These are phyloP conservation scores for Mycetomoellerius zeteki DNA, from an alignment of 1,140 invertebrate genomes.

Conservation along the genomic window DNA sequence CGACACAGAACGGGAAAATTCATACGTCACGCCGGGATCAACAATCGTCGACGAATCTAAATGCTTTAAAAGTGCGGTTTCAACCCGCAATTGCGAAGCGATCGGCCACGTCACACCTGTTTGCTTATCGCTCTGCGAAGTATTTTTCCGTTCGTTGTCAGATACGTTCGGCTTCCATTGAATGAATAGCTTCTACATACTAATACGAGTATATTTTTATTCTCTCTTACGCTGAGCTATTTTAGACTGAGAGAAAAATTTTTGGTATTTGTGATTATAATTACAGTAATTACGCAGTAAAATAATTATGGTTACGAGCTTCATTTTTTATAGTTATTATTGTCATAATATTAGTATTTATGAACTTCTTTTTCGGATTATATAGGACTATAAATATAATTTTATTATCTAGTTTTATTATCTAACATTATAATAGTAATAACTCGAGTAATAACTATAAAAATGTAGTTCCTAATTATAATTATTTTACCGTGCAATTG, in stretches of 20 bases:
- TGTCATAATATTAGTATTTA: no score
- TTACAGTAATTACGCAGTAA: no score
- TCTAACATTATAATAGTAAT: no score
- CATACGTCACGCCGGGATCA: neutral
- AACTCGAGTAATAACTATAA: no score
- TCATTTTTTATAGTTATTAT: no score
- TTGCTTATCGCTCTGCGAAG: neutral
- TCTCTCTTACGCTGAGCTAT: neutral
- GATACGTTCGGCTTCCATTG: neutral
- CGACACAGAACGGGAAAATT: neutral
- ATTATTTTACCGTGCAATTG: no score
- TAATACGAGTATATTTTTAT: neutral
- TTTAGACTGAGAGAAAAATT: neutral
- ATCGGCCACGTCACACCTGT: neutral
- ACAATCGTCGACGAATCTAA: neutral
- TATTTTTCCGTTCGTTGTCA: constrained; percentile 6
- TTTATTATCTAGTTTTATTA: no score
- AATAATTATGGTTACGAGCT: no score
- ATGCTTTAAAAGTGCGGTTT: neutral
- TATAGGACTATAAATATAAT: no score
- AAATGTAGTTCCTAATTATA: no score
- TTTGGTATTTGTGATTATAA: no score
- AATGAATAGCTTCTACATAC: neutral
- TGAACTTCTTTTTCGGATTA: no score
- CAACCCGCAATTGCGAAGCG: neutral